Percentiles rank a stretch among this genome's conserved stretches.
These are phyloP conservation scores for Ophion obscuratus DNA, from an alignment of 2,888 invertebrate genomes.

Conservation along the genomic window DNA sequence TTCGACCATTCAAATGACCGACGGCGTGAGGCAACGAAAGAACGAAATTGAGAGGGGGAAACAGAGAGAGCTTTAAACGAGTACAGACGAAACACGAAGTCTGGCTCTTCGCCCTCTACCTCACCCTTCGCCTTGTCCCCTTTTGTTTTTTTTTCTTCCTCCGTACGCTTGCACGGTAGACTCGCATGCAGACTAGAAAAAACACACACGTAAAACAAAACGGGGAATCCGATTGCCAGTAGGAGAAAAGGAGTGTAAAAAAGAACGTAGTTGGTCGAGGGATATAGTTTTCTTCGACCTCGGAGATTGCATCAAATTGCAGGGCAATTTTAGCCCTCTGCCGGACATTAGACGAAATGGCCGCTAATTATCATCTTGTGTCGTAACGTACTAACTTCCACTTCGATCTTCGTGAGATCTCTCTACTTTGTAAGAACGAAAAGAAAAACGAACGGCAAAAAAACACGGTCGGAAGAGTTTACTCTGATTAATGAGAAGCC, in stretches of 20 bases:
- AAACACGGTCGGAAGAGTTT: background rate
- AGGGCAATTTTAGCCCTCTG: slow-evolving; percentile 67
- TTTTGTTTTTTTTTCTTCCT: slow-evolving; percentile 33
- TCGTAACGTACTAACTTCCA: slow-evolving; percentile 59
- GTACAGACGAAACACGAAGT: slow-evolving; percentile 33
- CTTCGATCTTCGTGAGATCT: slow-evolving; percentile 39
- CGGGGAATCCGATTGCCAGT: slow-evolving; percentile 34
- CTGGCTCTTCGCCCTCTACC: slow-evolving; percentile 9
- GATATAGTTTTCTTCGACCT: slow-evolving; percentile 66
- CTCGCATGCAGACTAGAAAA: slow-evolving; percentile 10
- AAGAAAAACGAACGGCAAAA: background rate
- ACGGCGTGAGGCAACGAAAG: slow-evolving; percentile 18
- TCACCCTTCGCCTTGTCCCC: slow-evolving; percentile 21
- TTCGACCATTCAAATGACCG: slow-evolving; percentile 47
- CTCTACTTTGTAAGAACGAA: background rate
- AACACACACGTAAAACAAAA: slow-evolving; percentile 17
- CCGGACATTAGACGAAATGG: slow-evolving; percentile 68
- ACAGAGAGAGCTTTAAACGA: slow-evolving; percentile 19
- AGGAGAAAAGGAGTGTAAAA: slow-evolving; percentile 57
- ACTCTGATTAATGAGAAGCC: too few relatives aligned
- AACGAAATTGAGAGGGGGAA: background rate
- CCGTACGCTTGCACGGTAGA: background rate
- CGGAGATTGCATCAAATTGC: slow-evolving; percentile 72
- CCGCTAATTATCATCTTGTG: slow-evolving; percentile 67
- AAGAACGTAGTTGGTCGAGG: background rate